phyloP scores from a whole-genome alignment of 2,888 invertebrate genomes.

The Caradrina clavipalpis region DNA sequence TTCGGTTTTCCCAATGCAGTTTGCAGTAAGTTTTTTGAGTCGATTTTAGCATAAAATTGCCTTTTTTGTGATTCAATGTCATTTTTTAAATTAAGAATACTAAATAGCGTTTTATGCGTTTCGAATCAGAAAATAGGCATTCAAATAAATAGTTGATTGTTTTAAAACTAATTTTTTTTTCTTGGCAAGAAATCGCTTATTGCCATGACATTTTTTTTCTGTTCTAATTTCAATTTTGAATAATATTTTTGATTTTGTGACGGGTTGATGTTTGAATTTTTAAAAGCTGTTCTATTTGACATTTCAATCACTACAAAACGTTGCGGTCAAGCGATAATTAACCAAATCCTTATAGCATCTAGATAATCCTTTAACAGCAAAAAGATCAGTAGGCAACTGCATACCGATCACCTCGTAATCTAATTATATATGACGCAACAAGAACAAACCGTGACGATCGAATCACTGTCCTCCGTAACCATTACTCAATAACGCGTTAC shows the following conservation, averaged over 20 bases:
- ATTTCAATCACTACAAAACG: not conserved
- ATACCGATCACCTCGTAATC: constrained; percentile 55
- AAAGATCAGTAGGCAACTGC: constrained; percentile 38
- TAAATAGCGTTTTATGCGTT: constrained; percentile 32
- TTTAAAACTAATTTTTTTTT: not conserved
- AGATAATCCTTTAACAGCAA: constrained; percentile 30
- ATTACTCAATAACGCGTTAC: constrained; percentile 75
- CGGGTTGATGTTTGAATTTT: not conserved
- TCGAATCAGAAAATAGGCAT: constrained; percentile 38
- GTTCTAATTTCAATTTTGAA: constrained; percentile 30
- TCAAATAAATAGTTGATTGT: constrained; percentile 6
- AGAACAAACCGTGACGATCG: constrained; percentile 65
- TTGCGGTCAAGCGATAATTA: not conserved
- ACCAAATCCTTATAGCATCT: not conserved
- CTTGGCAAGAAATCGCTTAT: not conserved
- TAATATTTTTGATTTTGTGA: too few relatives aligned
- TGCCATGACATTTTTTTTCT: not conserved
- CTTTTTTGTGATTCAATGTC: constrained; percentile 38
- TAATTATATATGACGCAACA: constrained; percentile 65
- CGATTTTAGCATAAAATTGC: constrained; percentile 48
- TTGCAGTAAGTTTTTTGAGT: constrained; percentile 20
- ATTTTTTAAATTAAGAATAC: constrained; percentile 31
- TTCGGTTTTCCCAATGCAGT: constrained; percentile 35
- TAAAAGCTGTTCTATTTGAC: not conserved
- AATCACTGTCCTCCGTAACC: constrained; percentile 71